A percentile compares a stretch with the other conserved stretches of the same genome.
Evolutionary conservation across 2,888 invertebrate species (phyloP).

Genomic region (Listrodromus nycthemerus): DNA sequence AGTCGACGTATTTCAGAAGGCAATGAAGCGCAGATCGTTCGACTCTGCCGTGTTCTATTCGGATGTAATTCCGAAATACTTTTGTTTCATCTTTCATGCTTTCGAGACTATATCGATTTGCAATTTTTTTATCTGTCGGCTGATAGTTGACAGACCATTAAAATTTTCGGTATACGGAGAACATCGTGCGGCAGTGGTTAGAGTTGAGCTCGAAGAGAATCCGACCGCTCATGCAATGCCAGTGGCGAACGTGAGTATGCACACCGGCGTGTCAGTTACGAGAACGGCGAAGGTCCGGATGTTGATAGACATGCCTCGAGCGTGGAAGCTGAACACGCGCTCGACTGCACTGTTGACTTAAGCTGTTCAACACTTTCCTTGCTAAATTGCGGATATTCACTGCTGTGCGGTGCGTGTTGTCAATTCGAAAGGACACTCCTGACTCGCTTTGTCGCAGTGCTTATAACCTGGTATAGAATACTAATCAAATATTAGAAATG

Average conservation of each 20-base stretch:
- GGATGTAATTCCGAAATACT: background rate
- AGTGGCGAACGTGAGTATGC: background rate
- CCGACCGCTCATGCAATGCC: background rate
- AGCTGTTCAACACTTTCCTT: slow-evolving; percentile 36
- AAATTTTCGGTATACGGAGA: background rate
- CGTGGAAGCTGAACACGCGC: background rate
- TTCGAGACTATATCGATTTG: background rate
- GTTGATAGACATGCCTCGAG: slow-evolving; percentile 2
- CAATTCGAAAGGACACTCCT: slow-evolving; percentile 2
- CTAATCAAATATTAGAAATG: background rate
- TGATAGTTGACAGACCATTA: background rate
- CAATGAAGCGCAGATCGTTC: background rate
- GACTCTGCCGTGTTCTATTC: background rate
- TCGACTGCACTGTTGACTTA: slow-evolving; percentile 22
- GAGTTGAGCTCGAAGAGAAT: background rate
- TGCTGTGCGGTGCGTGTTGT: slow-evolving; percentile 4
- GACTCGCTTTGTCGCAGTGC: background rate
- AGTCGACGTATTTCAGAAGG: background rate
- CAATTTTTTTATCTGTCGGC: background rate
- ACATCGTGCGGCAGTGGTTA: background rate
- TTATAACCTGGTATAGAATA: background rate
- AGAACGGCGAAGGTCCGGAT: slow-evolving; percentile 1
- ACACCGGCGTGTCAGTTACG: background rate
- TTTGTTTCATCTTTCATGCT: background rate
- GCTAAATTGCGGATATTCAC: slow-evolving; percentile 50